phyloP scores from a whole-genome alignment of 2,797 vertebrate genomes.

The Apodemus agrarius region DNA sequence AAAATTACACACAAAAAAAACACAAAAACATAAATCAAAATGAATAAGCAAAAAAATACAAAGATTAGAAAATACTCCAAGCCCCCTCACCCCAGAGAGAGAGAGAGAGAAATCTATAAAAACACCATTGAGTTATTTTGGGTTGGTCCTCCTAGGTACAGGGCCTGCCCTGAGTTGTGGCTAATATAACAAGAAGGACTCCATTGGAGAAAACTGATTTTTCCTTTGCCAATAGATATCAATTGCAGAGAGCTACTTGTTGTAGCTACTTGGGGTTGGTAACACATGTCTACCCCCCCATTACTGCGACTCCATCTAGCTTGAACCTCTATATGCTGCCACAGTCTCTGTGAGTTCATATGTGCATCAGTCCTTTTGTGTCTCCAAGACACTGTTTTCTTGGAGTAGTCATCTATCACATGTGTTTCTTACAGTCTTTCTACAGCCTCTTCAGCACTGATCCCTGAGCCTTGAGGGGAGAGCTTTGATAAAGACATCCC shows the following conservation, averaged over 20 bases:
- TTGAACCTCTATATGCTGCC: neutral
- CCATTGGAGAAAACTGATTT: neutral
- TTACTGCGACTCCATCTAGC: neutral
- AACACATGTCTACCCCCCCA: neutral
- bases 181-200: neutral
- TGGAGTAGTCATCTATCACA: neutral
- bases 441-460: neutral
- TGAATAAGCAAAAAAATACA: neutral
- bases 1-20: neutral
- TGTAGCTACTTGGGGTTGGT: neutral
- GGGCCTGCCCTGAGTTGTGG: neutral
- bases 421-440: neutral
- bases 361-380: neutral
- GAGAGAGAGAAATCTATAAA: neutral
- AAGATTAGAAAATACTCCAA: neutral
- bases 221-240: neutral
- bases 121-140: neutral
- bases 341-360: neutral
- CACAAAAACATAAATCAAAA: neutral
- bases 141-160: too few relatives aligned
- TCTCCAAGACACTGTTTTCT: neutral
- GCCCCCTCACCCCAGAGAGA: neutral
- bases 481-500: neutral
- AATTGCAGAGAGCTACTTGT: neutral
- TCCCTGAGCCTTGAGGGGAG: neutral